Evolutionary conservation across 2,888 invertebrate genomes (phyloP).

Genomic region (Imbricaverruca yamaguchii): DNA sequence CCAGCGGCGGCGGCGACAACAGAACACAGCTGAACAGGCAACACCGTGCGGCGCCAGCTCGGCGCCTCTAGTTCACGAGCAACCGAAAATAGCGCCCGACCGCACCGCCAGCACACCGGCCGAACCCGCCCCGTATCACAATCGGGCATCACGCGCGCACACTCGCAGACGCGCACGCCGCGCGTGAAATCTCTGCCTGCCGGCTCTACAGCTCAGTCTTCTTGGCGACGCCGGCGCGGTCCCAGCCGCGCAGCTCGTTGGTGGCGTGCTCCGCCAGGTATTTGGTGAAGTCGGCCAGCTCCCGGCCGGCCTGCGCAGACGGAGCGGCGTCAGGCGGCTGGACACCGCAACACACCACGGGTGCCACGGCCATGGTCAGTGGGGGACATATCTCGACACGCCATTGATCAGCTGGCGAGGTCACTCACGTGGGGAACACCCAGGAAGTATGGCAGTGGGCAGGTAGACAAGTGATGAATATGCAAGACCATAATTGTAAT

Average conservation of each 20-base stretch:
- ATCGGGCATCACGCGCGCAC: not conserved
- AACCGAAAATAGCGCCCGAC: not conserved
- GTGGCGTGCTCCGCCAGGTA: constrained; percentile 89
- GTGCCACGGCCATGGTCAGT: too few species aligned
- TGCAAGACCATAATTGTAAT: too few species aligned
- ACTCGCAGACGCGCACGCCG: not conserved
- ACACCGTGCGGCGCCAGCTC: not conserved
- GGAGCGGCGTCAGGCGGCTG: too few species aligned
- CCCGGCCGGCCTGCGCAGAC: constrained; percentile 67
- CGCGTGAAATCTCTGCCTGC: not conserved
- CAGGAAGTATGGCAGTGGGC: too few species aligned
- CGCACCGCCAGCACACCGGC: not conserved
- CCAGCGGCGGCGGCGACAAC: too few species aligned
- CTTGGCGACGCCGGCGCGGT: constrained; percentile 66
- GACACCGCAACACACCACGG: too few species aligned
- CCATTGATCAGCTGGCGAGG: too few species aligned
- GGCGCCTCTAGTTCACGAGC: not conserved
- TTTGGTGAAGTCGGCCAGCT: constrained; percentile 85
- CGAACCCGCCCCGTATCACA: not conserved
- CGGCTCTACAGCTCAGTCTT: constrained; percentile 54
- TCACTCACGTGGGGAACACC: too few species aligned
- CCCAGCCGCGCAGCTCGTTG: constrained; percentile 74
- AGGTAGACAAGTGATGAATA: too few species aligned
- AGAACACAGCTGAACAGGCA: not conserved
- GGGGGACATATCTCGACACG: too few species aligned